Evolutionary conservation across 2,888 invertebrate species (phyloP).

Genomic region (Anthrax anthrax): DNA sequence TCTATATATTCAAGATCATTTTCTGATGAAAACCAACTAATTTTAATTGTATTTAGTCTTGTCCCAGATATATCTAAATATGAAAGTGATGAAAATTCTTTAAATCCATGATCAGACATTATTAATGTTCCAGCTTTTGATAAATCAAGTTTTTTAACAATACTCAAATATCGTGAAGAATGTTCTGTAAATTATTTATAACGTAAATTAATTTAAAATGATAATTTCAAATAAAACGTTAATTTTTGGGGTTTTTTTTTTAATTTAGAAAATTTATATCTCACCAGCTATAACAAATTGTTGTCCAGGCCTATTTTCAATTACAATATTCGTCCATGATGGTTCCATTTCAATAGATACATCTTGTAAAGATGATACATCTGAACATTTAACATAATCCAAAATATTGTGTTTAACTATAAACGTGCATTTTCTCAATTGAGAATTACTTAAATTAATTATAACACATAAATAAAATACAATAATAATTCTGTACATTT

Average conservation of each 20-base stretch:
- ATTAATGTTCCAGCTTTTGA: conserved; percentile 18
- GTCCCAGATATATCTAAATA: conserved; percentile 23
- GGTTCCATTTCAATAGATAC: conserved; percentile 10
- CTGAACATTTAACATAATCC: conserved; percentile 1
- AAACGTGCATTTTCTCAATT: not conserved
- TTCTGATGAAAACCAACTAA: conserved; percentile 15
- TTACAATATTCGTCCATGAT: conserved; percentile 12
- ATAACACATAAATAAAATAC: too few species aligned
- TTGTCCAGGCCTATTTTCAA: conserved; percentile 10
- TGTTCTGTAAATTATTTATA: conserved; percentile 7
- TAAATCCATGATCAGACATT: conserved; percentile 19
- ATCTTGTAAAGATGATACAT: conserved; percentile 1
- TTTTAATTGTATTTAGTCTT: conserved; percentile 15
- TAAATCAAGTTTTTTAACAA: conserved; percentile 18
- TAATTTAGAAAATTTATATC: too few species aligned
- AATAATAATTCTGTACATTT: too few species aligned
- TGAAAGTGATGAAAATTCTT: conserved; percentile 17
- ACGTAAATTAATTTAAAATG: too few species aligned
- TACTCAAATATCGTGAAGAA: conserved; percentile 11
- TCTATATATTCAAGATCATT: conserved; percentile 22
- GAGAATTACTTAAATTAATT: too few species aligned
- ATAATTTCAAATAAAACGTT: too few species aligned
- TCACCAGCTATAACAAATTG: conserved; percentile 14
- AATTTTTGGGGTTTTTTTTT: too few species aligned
- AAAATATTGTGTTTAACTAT: not conserved